Conservation (phyloP, 2,113 vertebrate genomes). For the Elanoides forficatus region DNA sequence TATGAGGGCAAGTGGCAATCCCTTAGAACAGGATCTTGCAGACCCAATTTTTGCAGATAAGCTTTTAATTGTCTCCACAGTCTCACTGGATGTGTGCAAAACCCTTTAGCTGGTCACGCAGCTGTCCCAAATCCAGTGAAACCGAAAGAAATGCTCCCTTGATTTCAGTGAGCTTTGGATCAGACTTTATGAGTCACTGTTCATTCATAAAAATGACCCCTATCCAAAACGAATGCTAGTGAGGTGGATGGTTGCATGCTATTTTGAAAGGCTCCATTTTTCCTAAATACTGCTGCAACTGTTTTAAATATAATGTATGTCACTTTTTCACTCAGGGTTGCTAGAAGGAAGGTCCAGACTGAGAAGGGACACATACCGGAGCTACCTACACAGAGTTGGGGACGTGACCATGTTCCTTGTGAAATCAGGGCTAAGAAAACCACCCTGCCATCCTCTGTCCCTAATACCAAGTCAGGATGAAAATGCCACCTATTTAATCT, state of each 20-base stretch:
- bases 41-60: neutral
- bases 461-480: neutral
- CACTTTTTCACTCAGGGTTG: neutral
- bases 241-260: neutral
- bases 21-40: neutral
- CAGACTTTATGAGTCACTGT: neutral
- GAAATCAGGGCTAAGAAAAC: neutral
- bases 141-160: neutral
- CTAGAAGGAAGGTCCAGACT: neutral
- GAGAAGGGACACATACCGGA: accelerated
- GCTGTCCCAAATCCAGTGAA: neutral
- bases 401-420: neutral
- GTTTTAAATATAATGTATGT: neutral
- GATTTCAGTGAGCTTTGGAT: neutral
- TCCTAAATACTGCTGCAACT: neutral
- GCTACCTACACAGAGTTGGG: neutral
- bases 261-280: neutral
- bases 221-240: neutral
- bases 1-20: neutral
- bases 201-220: neutral
- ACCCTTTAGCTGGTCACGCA: neutral
- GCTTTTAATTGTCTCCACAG: neutral
- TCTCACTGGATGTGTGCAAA: neutral
- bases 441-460: neutral
- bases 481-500: neutral